Conservation (phyloP, 2,888 invertebrate species). For the Julus scanicus region DNA sequence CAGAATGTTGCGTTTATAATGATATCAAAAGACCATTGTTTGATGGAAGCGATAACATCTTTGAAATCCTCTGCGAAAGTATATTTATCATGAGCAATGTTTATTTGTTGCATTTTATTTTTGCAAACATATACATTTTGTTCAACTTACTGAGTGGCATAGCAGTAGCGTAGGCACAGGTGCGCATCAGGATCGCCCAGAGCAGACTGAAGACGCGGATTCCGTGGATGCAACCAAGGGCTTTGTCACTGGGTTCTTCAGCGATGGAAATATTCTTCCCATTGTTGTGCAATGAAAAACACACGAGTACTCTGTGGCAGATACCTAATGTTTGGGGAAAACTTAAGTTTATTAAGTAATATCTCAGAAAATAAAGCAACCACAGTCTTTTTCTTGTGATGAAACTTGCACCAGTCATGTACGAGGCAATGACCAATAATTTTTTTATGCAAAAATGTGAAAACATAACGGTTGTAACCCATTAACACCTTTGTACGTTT, state of each 20-base stretch:
- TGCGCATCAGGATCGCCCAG: constrained; percentile 72
- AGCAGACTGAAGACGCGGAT: constrained; percentile 71
- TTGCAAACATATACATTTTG: neutral
- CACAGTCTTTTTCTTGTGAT: too few species aligned
- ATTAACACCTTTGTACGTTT: too few species aligned
- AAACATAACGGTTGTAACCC: too few species aligned
- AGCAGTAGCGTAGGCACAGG: constrained; percentile 60
- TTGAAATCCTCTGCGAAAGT: neutral
- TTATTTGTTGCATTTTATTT: neutral
- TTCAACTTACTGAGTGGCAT: constrained; percentile 48
- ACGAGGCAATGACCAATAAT: too few species aligned
- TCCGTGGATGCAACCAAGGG: constrained; percentile 67
- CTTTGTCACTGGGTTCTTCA: neutral
- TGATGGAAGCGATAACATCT: neutral
- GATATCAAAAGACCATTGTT: neutral
- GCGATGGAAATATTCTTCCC: neutral
- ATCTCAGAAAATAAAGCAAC: neutral
- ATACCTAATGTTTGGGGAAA: neutral
- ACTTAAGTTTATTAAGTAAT: neutral
- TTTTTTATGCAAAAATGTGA: too few species aligned
- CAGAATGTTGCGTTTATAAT: neutral
- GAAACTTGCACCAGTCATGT: too few species aligned
- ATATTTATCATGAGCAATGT: neutral
- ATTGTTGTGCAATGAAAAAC: neutral
- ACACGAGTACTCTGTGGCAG: neutral